These are phyloP conservation scores for Aspidapion aeneum DNA, from an alignment of 2,888 invertebrate genomes.

Conservation along the genomic window DNA sequence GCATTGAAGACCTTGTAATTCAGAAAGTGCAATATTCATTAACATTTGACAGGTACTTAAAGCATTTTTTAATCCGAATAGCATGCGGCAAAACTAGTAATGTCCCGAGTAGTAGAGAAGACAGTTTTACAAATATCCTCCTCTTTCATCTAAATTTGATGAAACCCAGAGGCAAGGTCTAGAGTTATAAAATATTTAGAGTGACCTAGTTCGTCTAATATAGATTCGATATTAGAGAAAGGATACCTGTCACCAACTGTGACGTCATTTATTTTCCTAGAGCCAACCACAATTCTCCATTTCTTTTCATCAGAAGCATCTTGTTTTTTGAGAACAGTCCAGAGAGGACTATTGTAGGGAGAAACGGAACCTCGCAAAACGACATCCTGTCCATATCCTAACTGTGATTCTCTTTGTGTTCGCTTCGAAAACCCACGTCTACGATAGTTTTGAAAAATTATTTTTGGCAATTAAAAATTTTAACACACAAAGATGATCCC, in stretches of 20 bases:
- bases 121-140: conserved; percentile 39
- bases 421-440: too few relatives aligned
- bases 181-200: conserved; percentile 41
- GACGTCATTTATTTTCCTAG: conserved; percentile 39
- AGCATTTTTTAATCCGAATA: conserved; percentile 44
- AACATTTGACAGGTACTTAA: conserved; percentile 30
- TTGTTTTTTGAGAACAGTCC: conserved; percentile 38
- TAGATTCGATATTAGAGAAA: conserved; percentile 40
- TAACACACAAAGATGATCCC: too few relatives aligned
- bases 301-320: conserved; percentile 21
- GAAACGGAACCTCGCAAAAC: conserved; percentile 31
- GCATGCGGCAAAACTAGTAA: conserved; percentile 40
- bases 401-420: too few relatives aligned
- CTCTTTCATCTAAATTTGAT: conserved; percentile 40
- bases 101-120: conserved; percentile 39
- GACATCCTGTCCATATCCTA: conserved; percentile 27
- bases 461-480: too few relatives aligned
- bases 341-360: conserved; percentile 30
- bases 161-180: conserved; percentile 43
- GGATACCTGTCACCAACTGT: conserved; percentile 41
- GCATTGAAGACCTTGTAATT: conserved; percentile 2
- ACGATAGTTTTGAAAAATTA: too few relatives aligned
- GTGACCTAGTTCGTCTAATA: conserved; percentile 41
- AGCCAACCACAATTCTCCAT: conserved; percentile 25
- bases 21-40: conserved; percentile 18